phyloP scores from a whole-genome alignment of 2,797 vertebrate species.

The Parauchenoglanis punctatus region DNA sequence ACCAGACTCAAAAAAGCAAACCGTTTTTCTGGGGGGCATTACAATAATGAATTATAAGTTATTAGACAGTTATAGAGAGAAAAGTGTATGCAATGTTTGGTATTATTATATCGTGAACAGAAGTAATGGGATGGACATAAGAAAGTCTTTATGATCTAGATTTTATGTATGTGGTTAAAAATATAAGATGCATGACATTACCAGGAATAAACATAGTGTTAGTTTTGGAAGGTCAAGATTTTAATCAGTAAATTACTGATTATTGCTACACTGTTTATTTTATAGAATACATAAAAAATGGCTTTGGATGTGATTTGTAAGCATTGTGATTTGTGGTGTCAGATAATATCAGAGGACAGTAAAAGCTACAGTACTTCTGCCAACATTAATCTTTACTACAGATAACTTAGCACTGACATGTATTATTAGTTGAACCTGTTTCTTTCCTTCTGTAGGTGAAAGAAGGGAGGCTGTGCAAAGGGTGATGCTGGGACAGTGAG shows the following conservation, averaged over 20 bases:
- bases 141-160: background rate
- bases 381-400: background rate
- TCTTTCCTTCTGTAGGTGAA: conserved; percentile 25
- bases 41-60: background rate
- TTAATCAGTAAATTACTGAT: background rate
- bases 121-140: background rate
- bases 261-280: background rate
- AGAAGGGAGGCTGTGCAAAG: conserved; percentile 3
- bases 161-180: background rate
- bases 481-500: conserved; percentile 43
- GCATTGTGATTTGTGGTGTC: background rate
- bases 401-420: background rate
- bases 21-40: background rate
- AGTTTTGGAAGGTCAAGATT: background rate
- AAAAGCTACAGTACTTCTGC: background rate
- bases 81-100: background rate
- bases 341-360: background rate
- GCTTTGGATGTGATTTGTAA: background rate
- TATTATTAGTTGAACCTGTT: background rate
- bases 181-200: background rate
- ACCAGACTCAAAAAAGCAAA: background rate
- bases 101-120: background rate
- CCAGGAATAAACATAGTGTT: background rate
- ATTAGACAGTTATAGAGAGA: background rate
- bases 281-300: background rate